Conservation (phyloP, 53 echinoderm and acorn worm genomes). For the Astropecten irregularis region DNA sequence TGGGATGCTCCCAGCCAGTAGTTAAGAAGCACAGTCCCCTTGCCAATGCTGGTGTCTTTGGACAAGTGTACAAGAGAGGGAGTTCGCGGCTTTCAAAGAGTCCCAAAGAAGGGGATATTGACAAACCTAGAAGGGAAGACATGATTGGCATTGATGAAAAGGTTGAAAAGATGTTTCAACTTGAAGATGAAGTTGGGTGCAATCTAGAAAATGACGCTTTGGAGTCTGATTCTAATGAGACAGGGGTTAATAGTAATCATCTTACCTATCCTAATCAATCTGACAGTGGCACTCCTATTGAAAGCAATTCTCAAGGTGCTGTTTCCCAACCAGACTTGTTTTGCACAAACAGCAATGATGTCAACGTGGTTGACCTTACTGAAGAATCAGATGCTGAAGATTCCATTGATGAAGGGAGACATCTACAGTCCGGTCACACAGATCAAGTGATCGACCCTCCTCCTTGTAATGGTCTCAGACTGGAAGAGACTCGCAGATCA, state of each 20-base stretch:
- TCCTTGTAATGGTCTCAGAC: background rate
- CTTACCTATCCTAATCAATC: too few relatives aligned
- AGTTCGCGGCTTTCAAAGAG: slow-evolving; percentile 7
- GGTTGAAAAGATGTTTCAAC: slow-evolving; percentile 20
- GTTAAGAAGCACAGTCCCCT: slow-evolving; percentile 58
- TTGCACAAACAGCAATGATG: background rate
- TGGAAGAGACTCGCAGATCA: background rate
- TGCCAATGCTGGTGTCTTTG: slow-evolving; percentile 28
- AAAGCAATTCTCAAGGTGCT: background rate
- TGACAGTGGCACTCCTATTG: background rate
- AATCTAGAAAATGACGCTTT: background rate
- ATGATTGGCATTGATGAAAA: slow-evolving; percentile 1
- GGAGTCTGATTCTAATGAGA: background rate
- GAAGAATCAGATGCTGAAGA: slow-evolving; percentile 17
- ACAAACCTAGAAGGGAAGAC: background rate
- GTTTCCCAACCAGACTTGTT: slow-evolving; percentile 1
- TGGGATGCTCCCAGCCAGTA: slow-evolving; percentile 40
- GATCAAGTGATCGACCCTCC: background rate
- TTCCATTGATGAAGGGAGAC: background rate
- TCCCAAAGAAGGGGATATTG: background rate
- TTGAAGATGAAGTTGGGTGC: background rate
- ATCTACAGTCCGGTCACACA: background rate
- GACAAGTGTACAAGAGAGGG: slow-evolving; percentile 41
- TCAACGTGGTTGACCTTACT: background rate
- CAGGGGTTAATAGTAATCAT: too few relatives aligned